Evolutionary conservation across 2,888 invertebrate genomes (phyloP).

Genomic region (Galerucella nymphaeae): DNA sequence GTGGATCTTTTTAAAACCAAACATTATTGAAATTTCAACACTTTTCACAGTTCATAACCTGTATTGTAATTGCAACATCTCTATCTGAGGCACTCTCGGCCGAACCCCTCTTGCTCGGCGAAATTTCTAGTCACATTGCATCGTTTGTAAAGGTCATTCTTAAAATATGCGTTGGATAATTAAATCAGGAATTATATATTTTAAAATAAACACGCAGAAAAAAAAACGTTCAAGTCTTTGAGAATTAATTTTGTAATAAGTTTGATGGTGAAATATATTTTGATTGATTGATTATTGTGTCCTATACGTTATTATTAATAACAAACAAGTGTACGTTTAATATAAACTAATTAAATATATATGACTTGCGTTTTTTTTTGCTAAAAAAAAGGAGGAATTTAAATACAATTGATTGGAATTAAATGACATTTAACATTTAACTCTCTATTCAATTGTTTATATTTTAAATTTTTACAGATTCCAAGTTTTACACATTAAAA

Average conservation of each 20-base stretch:
- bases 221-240: conserved; percentile 8
- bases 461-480: too few relatives aligned
- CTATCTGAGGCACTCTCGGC: conserved; percentile 3
- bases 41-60: neutral
- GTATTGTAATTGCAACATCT: conserved; percentile 11
- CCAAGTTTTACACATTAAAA: too few relatives aligned
- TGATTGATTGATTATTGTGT: neutral
- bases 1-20: neutral
- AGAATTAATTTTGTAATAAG: neutral
- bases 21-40: conserved; percentile 1
- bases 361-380: too few relatives aligned
- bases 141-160: conserved; percentile 9
- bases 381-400: too few relatives aligned
- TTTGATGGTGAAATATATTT: conserved; percentile 2
- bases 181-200: neutral
- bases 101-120: conserved; percentile 3
- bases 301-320: neutral
- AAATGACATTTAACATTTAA: too few relatives aligned
- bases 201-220: too few relatives aligned
- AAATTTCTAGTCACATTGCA: conserved; percentile 7
- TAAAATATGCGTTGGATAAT: neutral
- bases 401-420: too few relatives aligned
- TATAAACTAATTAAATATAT: too few relatives aligned
- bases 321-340: too few relatives aligned
- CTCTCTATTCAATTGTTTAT: too few relatives aligned